These are phyloP conservation scores for Drosophila prolongata DNA, from an alignment of 2,888 invertebrate genomes.

Conservation along the genomic window DNA sequence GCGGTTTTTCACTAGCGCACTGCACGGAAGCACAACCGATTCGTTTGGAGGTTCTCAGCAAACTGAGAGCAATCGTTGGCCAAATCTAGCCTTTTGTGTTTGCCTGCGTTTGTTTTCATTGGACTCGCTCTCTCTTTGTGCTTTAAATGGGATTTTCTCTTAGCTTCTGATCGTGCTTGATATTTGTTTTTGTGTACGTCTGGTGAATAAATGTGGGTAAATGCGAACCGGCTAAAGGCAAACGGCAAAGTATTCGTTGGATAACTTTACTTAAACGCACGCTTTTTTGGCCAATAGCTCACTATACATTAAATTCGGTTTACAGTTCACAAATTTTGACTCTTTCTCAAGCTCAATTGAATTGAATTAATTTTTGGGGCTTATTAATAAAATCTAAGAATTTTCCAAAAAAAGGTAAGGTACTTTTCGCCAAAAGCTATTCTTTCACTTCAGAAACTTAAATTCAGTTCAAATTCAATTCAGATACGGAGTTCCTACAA, in stretches of 20 bases:
- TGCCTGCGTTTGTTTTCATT: background rate
- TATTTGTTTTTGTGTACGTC: slow-evolving; percentile 5
- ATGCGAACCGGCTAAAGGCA: slow-evolving; percentile 29
- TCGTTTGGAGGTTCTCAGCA: slow-evolving; percentile 1
- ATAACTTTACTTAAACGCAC: slow-evolving; percentile 2
- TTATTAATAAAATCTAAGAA: too few species aligned
- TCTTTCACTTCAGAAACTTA: too few species aligned
- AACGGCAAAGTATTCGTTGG: slow-evolving; percentile 1
- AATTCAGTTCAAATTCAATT: too few species aligned
- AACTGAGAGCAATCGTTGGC: background rate
- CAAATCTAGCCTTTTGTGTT: background rate
- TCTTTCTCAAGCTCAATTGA: too few species aligned
- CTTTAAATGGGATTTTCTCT: background rate
- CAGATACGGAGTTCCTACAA: too few species aligned
- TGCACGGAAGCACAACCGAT: slow-evolving; percentile 18
- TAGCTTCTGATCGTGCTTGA: slow-evolving; percentile 4
- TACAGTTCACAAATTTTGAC: too few species aligned
- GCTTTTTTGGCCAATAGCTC: background rate
- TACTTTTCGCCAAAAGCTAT: too few species aligned
- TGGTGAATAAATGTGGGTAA: slow-evolving; percentile 24
- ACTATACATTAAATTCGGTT: too few species aligned
- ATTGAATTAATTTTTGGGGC: too few species aligned
- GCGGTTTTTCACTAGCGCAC: slow-evolving; percentile 15
- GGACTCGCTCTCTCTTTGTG: background rate
- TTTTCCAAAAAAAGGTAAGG: too few species aligned